Conservation (phyloP, 2,113 vertebrate species). For the Grus americana region DNA sequence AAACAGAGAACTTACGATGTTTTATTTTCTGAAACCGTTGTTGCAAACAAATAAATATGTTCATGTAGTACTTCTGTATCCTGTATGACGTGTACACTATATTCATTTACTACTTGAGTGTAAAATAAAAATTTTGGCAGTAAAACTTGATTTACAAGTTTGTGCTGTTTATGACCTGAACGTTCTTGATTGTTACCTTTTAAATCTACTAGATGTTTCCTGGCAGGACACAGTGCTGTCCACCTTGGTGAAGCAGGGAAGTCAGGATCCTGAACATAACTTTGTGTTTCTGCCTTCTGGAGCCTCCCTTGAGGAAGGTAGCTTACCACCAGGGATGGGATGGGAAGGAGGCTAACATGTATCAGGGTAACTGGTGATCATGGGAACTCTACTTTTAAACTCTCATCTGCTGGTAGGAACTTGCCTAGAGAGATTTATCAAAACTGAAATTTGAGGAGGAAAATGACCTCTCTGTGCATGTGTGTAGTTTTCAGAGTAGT, state of each 20-base stretch:
- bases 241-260: neutral
- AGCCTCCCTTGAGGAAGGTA: neutral
- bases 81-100: neutral
- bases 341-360: neutral
- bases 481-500: neutral
- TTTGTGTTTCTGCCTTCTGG: neutral
- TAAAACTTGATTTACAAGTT: neutral
- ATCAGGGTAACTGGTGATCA: neutral
- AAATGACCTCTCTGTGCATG: neutral
- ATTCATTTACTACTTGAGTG: neutral
- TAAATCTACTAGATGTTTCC: neutral
- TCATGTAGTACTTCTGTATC: neutral
- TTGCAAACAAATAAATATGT: neutral
- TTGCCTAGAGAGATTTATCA: neutral
- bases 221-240: neutral
- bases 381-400: neutral
- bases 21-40: neutral
- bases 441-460: neutral
- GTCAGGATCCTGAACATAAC: neutral
- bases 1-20: neutral
- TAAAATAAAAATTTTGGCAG: constrained; percentile 38
- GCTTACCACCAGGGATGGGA: neutral
- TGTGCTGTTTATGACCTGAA: neutral
- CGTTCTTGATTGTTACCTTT: neutral
- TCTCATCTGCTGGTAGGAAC: neutral